These are phyloP conservation scores for Polylopha cassiicola DNA, from an alignment of 2,888 invertebrate genomes.

Conservation along the genomic window DNA sequence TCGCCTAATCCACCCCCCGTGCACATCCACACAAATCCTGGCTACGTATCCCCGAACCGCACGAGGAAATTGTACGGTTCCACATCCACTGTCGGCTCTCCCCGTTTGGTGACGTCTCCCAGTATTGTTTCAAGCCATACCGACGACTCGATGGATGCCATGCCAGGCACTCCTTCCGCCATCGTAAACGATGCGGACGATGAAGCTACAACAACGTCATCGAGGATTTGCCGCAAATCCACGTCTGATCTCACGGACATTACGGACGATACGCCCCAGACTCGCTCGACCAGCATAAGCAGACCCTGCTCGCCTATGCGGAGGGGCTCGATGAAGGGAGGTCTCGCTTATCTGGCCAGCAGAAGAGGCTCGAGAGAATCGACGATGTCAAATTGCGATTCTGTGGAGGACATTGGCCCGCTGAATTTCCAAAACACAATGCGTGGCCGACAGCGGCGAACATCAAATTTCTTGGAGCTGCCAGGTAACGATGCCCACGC, in stretches of 20 bases:
- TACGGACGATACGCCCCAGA: constrained; percentile 77
- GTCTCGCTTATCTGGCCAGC: constrained; percentile 88
- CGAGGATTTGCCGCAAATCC: constrained; percentile 81
- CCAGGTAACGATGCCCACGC: constrained; percentile 81
- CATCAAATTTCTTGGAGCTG: constrained; percentile 90
- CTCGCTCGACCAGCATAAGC: constrained; percentile 78
- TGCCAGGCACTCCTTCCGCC: constrained; percentile 62
- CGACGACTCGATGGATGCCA: constrained; percentile 63
- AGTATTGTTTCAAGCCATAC: constrained; percentile 72
- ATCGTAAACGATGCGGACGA: constrained; percentile 63
- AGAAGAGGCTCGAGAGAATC: constrained; percentile 89
- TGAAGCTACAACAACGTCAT: constrained; percentile 64
- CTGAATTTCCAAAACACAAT: constrained; percentile 87
- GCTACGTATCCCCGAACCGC: constrained; percentile 75
- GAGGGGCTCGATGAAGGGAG: constrained; percentile 82
- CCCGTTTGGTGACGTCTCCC: constrained; percentile 61
- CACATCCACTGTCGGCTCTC: constrained; percentile 66
- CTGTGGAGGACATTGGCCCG: constrained; percentile 86
- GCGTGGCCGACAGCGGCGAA: constrained; percentile 86
- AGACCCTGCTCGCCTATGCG: constrained; percentile 81
- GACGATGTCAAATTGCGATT: constrained; percentile 81
- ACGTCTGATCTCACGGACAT: constrained; percentile 85
- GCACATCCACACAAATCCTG: constrained; percentile 79
- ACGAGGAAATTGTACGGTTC: constrained; percentile 63
- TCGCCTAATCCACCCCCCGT: constrained; percentile 74